Evolutionary conservation across 2,113 vertebrate species (phyloP), one percentile per base, ranked within the genome.

Genomic region (Grammomys surdaster): DNA sequence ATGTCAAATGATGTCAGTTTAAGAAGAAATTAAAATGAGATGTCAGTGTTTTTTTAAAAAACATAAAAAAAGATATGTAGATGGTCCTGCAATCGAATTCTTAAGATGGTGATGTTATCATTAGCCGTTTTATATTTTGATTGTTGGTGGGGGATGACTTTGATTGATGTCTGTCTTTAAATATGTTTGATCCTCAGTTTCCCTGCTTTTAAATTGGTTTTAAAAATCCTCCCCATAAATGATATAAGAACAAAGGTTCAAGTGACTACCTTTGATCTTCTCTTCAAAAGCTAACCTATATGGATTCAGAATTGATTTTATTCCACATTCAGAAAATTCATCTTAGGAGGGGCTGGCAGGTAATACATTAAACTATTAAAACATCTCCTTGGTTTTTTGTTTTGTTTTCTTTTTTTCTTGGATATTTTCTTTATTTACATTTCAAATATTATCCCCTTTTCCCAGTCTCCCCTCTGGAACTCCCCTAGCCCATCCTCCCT

Each of bases 1-100:
- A 48, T 76, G 80, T 84, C 80, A 97, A 89, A 76, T 36, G 24
- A 16, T 89, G 51, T 91, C 88, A 81, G 80, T 94, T 98, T 87
- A 84, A 70, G 96, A 97, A 90, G 11, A 95, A 94, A 95, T 96
- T 93, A 96, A 95, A 97, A 24, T 88, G 81, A 97, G 58, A 89
- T 75, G 17, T 91, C 86, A 63, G 22, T 73, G 0, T 70, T 67
- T 46, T 13, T 67, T 46, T 13, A 54, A 89, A 87, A 76, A 77
- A 54, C 24, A 65, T 28, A 65, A 36, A 54, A 85, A 77, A 69
- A 94, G 80, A 33, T 4, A 3, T 76, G 20, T 76, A 67, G 26
- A 26, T 58, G 16, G 4, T 51, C 4, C 16, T 88, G 26, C 12
- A 76, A 5, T 70, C 78, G 51, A 93, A 85, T 72, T 92, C 40